Percentiles rank a stretch among this genome's conserved stretches.
Evolutionary conservation across 2,797 vertebrate genomes (phyloP).

Genomic region (Pteronotus mesoamericanus): DNA sequence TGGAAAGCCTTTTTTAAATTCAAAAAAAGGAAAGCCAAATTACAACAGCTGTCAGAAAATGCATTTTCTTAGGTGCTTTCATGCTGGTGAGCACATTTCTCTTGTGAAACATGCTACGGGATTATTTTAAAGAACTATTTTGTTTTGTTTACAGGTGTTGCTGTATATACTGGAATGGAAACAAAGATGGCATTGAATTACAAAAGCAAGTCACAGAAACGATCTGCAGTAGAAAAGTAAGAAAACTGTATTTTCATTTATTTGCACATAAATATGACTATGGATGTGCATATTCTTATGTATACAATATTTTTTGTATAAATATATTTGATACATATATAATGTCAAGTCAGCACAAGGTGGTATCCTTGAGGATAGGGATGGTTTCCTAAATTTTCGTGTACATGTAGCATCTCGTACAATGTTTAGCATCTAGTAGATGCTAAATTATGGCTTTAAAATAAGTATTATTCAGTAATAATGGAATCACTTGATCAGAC

Average conservation of each 20-base stretch:
- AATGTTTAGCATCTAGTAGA: not conserved
- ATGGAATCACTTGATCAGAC: not conserved
- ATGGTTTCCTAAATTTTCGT: not conserved
- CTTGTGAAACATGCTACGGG: not conserved
- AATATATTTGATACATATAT: not conserved
- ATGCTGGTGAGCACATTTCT: not conserved
- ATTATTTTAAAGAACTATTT: not conserved
- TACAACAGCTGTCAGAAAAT: not conserved
- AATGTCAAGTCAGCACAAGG: not conserved
- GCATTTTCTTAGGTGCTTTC: not conserved
- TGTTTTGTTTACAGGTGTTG: constrained; percentile 88
- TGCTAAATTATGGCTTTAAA: not conserved
- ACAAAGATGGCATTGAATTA: constrained; percentile 99
- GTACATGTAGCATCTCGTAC: not conserved
- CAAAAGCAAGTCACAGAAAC: constrained; percentile 99
- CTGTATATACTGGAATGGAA: constrained; percentile 99
- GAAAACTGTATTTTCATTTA: constrained; percentile 67
- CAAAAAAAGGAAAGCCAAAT: not conserved
- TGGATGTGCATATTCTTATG: not conserved
- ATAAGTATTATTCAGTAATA: not conserved
- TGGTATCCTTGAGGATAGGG: not conserved
- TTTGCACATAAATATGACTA: not conserved
- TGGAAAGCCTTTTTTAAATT: constrained; percentile 1
- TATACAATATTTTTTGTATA: not conserved
- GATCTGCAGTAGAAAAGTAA: constrained; percentile 98